These are phyloP conservation scores for Brienomyrus brachyistius DNA, from an alignment of 2,113 vertebrate species.

Conservation along the genomic window DNA sequence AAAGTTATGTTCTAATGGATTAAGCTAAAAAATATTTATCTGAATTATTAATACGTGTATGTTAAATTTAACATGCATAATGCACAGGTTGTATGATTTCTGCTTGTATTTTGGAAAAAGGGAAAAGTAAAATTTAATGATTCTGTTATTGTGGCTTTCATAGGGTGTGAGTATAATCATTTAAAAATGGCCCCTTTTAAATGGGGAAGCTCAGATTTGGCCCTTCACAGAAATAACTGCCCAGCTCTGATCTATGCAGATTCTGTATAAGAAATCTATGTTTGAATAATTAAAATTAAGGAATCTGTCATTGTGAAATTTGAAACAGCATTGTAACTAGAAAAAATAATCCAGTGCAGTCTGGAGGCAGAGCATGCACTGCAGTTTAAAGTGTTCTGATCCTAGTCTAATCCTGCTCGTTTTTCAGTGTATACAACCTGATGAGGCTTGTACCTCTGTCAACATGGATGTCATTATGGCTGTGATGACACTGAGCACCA, in stretches of 20 bases:
- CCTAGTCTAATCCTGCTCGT: not conserved
- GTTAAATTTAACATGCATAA: not conserved
- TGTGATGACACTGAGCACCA: slow-evolving; percentile 76
- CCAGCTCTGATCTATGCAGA: not conserved
- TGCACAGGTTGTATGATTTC: not conserved
- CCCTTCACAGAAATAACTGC: not conserved
- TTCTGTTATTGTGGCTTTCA: not conserved
- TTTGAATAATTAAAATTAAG: not conserved
- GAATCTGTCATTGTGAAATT: not conserved
- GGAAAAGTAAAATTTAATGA: not conserved
- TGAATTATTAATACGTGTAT: not conserved
- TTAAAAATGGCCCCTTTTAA: not conserved
- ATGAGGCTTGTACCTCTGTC: slow-evolving; percentile 70
- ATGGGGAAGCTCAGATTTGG: not conserved
- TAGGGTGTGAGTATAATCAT: not conserved
- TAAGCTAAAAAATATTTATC: not conserved
- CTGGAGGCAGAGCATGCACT: not conserved
- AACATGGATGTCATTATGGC: slow-evolving; percentile 63
- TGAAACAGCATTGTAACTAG: not conserved
- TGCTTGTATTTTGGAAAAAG: not conserved
- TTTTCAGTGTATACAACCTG: slow-evolving; percentile 72
- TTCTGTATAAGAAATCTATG: not conserved
- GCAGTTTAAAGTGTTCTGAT: not conserved
- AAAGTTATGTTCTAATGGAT: not conserved
- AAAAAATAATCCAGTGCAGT: not conserved